phyloP scores from a whole-genome alignment of 2,797 vertebrate species.

The Pangasius macronema region DNA sequence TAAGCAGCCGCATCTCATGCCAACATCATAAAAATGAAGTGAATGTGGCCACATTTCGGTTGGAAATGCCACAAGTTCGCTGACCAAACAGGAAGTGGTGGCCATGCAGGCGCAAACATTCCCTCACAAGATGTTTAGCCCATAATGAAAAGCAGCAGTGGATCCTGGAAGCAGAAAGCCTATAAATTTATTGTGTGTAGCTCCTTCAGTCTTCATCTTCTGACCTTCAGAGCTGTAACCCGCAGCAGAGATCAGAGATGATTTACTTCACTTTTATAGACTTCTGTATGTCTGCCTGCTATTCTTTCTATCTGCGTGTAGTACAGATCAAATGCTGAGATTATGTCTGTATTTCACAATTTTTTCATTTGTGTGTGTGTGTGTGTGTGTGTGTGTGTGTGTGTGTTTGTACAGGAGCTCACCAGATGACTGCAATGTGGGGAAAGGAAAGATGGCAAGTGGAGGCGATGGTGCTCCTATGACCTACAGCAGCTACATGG shows the following conservation, averaged over 20 bases:
- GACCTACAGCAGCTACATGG: slow-evolving; percentile 84
- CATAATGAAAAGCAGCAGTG: slow-evolving; percentile 25
- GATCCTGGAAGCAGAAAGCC: slow-evolving; percentile 10
- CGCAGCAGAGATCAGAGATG: neutral
- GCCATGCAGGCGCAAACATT: slow-evolving; percentile 38
- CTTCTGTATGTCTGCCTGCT: slow-evolving; percentile 4
- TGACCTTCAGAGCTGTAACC: neutral
- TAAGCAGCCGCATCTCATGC: neutral
- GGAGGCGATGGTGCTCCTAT: slow-evolving; percentile 75
- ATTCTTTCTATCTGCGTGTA: neutral
- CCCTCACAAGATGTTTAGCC: slow-evolving; percentile 40
- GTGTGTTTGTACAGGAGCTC: slow-evolving; percentile 74
- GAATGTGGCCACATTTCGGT: slow-evolving; percentile 35
- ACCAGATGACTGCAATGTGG: slow-evolving; percentile 80
- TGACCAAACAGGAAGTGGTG: slow-evolving; percentile 40
- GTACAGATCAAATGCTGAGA: neutral
- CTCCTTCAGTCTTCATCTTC: slow-evolving; percentile 9
- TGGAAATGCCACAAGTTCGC: slow-evolving; percentile 19
- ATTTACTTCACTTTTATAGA: slow-evolving; percentile 15
- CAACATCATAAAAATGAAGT: neutral
- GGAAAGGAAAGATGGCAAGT: slow-evolving; percentile 76
- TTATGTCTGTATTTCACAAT: neutral
- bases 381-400: slow-evolving; percentile 13
- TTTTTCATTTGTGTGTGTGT: neutral
- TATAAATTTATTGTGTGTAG: slow-evolving; percentile 6